Evolutionary conservation across 2,888 invertebrate species (phyloP), one percentile per base, ranked within the genome.

Genomic region (Pterostichus madidus): DNA sequence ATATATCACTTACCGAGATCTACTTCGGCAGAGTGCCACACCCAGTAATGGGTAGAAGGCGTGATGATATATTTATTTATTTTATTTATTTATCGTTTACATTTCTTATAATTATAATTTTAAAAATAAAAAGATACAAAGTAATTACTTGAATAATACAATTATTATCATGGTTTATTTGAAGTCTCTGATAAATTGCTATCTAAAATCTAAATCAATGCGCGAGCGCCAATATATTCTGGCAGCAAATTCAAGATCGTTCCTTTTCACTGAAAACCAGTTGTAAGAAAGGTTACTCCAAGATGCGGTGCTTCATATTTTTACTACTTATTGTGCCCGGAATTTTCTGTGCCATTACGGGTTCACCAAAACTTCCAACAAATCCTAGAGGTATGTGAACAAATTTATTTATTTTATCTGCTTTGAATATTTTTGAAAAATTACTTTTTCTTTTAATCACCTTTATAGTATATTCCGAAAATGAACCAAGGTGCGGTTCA

Each of bases 141-240:
- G 2, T 2, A 24, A 24, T 24, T 24, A 2, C 24, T 24, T 24
- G 24, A 24, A 8, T 49, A 49, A 11, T 49, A n/a, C n/a, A 49
- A 5, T 49, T 49, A n/a, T 49, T 49, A 49, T 49, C 49, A 11
- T 49, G 11, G 49, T 4, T n/a, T 5, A 13, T 56, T 17, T 56
- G 1, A 49, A 13, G n/a, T 17, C 13, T 17, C 17, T 24, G 13
- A 71, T 44, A 44, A 13, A 17, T 71, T 39, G 17, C 17, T 71
- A 71, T 71, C 68, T 15, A 0, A 11, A 32, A 71, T 71, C 68
- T 71, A 24, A 71, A 71, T 71, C 44, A 17, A 71, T 44, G 15
- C 39, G 24, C 8, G 5, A 10, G 44, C 44, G 68, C 46, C 6
- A 71, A 71, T 71, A 71, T 71, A 71, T 17, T 17, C 44, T 15